phyloP scores from a whole-genome alignment of 2,797 vertebrate species.

The Trichosurus vulpecula region DNA sequence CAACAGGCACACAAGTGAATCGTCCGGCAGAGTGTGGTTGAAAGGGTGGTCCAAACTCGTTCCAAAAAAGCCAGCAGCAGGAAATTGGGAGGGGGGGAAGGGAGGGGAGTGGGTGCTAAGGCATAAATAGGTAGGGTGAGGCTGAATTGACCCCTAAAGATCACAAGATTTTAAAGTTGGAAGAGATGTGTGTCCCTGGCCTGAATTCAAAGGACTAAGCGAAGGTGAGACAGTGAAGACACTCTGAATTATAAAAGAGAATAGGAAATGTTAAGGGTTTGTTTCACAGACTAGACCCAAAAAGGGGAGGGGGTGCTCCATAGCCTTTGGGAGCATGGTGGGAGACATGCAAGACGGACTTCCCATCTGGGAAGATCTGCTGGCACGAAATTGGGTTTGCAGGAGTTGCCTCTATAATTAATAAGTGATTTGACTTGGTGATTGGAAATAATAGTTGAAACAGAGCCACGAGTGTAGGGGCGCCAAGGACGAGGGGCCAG shows the following conservation, averaged over 20 bases:
- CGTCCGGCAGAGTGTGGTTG: not conserved
- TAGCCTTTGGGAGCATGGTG: constrained; percentile 71
- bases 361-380: constrained; percentile 83
- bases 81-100: not conserved
- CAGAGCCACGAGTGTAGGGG: constrained; percentile 81
- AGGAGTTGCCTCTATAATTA: constrained; percentile 87
- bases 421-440: constrained; percentile 88
- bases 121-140: not conserved
- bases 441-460: constrained; percentile 86
- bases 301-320: constrained; percentile 65
- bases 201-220: not conserved
- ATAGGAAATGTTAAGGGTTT: constrained; percentile 36
- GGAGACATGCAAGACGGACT: constrained; percentile 79
- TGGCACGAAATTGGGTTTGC: constrained; percentile 84
- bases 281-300: constrained; percentile 53
- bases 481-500: constrained; percentile 72
- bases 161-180: not conserved
- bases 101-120: not conserved
- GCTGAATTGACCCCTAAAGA: not conserved
- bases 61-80: not conserved
- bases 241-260: constrained; percentile 42
- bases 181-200: not conserved
- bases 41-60: not conserved
- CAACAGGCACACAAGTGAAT: not conserved
- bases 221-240: constrained; percentile 51